Evolutionary conservation across 2,113 vertebrate species (phyloP), one percentile per base, ranked within the genome.

Genomic region (Pseudorasbora parva): DNA sequence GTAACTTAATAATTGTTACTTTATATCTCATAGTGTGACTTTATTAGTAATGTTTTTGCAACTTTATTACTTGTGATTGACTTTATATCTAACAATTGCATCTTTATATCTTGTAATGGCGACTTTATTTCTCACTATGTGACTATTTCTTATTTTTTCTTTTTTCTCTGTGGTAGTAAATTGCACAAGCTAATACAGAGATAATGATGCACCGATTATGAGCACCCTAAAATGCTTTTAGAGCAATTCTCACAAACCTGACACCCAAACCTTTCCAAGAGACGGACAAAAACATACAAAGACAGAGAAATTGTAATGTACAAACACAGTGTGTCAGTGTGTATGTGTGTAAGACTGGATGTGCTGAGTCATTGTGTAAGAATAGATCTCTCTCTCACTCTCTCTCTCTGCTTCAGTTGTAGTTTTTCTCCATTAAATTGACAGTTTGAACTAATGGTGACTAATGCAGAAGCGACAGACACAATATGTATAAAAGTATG

Each of bases 401-500:
- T 33, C 33, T 33, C 33, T 33, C 84, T 89, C 81, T 83, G 73
- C 79, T 47, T 77, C 69, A 76, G 68, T 81, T 85, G 45, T 92
- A 92, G 92, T 93, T 78, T 77, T 76, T 57, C 83, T 78, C 47
- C 59, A 41, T 59, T 66, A 79, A 64, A 78, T 14, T 79, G 57
- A 79, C 59, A 79, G 78, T 30, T 62, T 47, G 43, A 49, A 66
- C 9, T 66, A 47, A 66, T 30, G 60, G 43, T 60, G 37, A 43
- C 8, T 78, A 62, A 77, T 78, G 56, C 73, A 76, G 76, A 45
- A 60, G 37, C n/a, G 14, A 45, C 21, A 11, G 1, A 15, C 51
- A 68, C 37, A 43, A 78, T 51, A 59, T 14, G 49, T 47, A 72
- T 19, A 25, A 43, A 78, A 78, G 21, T 19, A 62, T 60, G 74